These are phyloP conservation scores for Bucorvus abyssinicus DNA, from an alignment of 2,797 vertebrate genomes.

Conservation along the genomic window DNA sequence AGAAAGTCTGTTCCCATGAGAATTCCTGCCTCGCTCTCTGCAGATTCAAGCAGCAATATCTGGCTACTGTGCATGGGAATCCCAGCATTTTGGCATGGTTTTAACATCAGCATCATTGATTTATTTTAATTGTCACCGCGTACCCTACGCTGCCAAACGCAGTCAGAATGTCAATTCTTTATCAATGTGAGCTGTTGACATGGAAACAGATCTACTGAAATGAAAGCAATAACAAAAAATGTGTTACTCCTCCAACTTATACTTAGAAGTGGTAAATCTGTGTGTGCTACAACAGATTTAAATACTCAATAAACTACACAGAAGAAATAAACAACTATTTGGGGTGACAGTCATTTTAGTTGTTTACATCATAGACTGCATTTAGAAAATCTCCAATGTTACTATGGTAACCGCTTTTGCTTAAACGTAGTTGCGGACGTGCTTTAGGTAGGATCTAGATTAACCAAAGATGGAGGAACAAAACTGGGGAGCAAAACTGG, in stretches of 20 bases:
- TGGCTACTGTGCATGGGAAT: slow-evolving; percentile 38
- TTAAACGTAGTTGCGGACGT: slow-evolving; percentile 70
- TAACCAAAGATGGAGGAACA: slow-evolving; percentile 52
- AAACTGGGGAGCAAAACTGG: not conserved
- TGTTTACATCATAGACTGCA: slow-evolving; percentile 70
- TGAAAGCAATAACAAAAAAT: slow-evolving; percentile 52
- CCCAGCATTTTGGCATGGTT: slow-evolving; percentile 46
- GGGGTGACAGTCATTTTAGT: slow-evolving; percentile 60
- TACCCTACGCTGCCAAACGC: slow-evolving; percentile 53
- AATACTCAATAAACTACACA: slow-evolving; percentile 57
- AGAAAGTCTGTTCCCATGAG: slow-evolving; percentile 44
- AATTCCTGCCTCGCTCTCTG: slow-evolving; percentile 26
- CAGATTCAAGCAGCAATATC: slow-evolving; percentile 34
- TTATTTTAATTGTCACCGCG: slow-evolving; percentile 69
- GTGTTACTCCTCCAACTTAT: slow-evolving; percentile 57
- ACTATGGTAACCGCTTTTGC: slow-evolving; percentile 73
- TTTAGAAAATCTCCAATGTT: slow-evolving; percentile 74
- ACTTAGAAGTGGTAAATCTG: slow-evolving; percentile 65
- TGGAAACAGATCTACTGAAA: slow-evolving; percentile 72
- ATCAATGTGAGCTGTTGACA: slow-evolving; percentile 72
- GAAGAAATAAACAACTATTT: slow-evolving; percentile 70
- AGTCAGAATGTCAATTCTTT: slow-evolving; percentile 72
- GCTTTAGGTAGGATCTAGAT: slow-evolving; percentile 67
- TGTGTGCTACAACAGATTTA: slow-evolving; percentile 63
- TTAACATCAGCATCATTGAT: slow-evolving; percentile 36